Conservation (phyloP, 2,113 vertebrate genomes). For the Pseudopipra pipra region DNA sequence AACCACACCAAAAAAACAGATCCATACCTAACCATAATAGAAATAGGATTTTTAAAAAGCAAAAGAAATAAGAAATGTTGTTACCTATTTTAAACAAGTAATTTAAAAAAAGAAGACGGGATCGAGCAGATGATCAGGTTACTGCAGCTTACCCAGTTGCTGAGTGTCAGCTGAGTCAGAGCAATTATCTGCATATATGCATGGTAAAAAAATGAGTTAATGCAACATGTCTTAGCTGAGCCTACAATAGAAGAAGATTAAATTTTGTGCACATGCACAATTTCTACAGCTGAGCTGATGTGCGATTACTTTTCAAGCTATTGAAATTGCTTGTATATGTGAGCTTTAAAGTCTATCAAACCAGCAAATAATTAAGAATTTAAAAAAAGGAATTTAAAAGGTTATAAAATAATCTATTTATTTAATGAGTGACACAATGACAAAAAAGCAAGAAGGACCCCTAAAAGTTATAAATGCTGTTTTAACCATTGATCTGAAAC, state of each 20-base stretch:
- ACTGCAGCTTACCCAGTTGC: background rate
- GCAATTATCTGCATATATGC: background rate
- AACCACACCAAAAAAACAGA: background rate
- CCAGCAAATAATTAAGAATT: background rate
- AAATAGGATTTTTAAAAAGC: background rate
- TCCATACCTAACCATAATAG: background rate
- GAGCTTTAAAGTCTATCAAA: background rate
- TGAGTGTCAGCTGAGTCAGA: background rate
- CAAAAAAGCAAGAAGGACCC: background rate
- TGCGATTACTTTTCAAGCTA: background rate
- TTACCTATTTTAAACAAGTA: background rate
- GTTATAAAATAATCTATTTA: background rate
- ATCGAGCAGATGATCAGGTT: background rate
- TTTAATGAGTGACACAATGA: background rate
- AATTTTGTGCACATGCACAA: background rate
- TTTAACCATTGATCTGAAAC: background rate
- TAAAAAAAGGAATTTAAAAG: background rate
- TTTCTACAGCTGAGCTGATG: background rate
- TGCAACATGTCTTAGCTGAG: background rate
- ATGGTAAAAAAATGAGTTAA: background rate
- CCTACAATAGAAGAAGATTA: background rate
- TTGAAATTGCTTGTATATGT: background rate
- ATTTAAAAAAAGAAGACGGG: background rate
- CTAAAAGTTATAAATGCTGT: background rate
- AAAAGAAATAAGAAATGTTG: accelerated